Base-by-base conservation (phyloP, 23 tunicate species). In the Botrylloides violaceus region DNA sequence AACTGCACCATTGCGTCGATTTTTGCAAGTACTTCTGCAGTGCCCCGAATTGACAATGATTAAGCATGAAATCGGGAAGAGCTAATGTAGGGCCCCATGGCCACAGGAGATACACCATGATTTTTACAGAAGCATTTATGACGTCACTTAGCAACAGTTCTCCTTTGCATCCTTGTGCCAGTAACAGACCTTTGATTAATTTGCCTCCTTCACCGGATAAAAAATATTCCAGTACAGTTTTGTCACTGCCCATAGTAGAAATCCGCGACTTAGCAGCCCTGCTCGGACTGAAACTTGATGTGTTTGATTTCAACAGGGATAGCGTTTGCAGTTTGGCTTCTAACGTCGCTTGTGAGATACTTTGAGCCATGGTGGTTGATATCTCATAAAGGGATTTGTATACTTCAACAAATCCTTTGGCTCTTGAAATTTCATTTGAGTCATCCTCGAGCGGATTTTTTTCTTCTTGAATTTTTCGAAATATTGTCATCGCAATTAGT, bases 11-110 rank as follows among this genome's bases (percentile, higher is more conserved):
- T 2, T 48, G 65, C 23, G 36, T 22, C 29, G 66, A 78, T 34
- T 43, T 38, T 22, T 78, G 75, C 29, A 84, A 22, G 61, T 84
- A 84, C 38, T 65, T 76, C 18, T 72, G 79, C 62, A 84, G 63
- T 3, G 71, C 50, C 4, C 79, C 49, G 50, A 62, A 79, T 37
- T 84, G 92, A 2, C 76, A 78, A n/a, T 79, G 83, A 49, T 78
- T 50, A 5, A 84, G 76, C 64, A 84, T 62, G 39, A 84, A 84
- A 32, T 84, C 83, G 0, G 80, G 83, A 37, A 84, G 72, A 0
- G 92, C 70, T 49, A 84, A 60, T 0, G 92, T 78, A 3, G 92
- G 92, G 18, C 92, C 92, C 23, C 62, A 57, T n/a, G 92, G 92
- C 92, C 92, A 83, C 90, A 83, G 53, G 9, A 83, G 82, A 36